Percentiles rank a stretch among this genome's conserved stretches.
Conservation (phyloP, 2,888 invertebrate genomes). For the Tupiocoris notatus region DNA sequence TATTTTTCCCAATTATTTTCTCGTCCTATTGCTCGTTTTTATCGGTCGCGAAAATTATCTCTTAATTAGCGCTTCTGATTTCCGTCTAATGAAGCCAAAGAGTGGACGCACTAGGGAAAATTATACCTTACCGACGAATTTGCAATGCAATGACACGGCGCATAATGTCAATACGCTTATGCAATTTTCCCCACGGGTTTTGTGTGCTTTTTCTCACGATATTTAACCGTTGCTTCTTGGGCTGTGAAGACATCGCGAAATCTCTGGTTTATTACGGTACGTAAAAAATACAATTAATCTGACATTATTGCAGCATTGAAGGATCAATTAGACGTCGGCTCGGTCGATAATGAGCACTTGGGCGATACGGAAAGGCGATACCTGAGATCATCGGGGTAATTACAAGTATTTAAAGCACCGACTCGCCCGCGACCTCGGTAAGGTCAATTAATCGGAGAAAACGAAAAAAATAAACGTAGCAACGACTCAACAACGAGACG, state of each 20-base stretch:
- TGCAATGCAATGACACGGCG: constrained; percentile 11
- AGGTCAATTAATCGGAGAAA: neutral
- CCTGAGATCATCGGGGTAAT: neutral
- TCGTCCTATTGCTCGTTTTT: too few species aligned
- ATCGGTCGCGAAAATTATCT: too few species aligned
- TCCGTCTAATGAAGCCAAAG: neutral
- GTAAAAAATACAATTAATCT: neutral
- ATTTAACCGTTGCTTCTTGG: neutral
- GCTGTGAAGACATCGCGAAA: too few species aligned
- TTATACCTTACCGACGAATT: neutral
- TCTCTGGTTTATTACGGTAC: neutral
- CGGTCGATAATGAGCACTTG: neutral
- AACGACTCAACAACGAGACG: neutral
- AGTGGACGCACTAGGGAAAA: neutral
- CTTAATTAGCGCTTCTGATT: too few species aligned
- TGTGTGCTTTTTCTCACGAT: neutral
- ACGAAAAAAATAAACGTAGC: neutral
- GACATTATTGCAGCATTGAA: neutral
- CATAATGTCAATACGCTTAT: neutral
- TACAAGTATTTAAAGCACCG: neutral
- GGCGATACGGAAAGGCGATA: neutral
- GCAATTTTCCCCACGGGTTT: neutral
- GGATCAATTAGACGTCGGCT: neutral
- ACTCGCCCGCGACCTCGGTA: neutral
- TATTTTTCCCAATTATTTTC: too few species aligned